phyloP scores from a whole-genome alignment of 1,140 invertebrate species.

The Zaprionus davidi region DNA sequence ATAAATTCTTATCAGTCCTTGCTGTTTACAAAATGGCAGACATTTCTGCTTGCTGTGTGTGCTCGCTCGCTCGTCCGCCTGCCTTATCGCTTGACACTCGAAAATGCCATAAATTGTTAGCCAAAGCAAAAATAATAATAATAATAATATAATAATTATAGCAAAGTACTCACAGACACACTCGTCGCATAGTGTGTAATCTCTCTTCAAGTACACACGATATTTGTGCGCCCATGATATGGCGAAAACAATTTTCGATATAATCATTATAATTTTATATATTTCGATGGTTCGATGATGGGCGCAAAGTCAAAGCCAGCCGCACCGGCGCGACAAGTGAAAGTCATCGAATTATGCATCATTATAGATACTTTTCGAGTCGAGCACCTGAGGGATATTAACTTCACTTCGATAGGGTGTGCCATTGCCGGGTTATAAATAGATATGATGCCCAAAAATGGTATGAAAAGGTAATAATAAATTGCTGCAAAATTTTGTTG shows the following conservation, averaged over 20 bases:
- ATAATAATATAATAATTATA: conserved; percentile 30
- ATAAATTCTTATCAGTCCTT: conserved; percentile 54
- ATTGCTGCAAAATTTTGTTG: neutral
- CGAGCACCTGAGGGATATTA: conserved; percentile 7
- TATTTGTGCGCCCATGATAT: conserved; percentile 35
- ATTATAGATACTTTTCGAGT: conserved; percentile 19
- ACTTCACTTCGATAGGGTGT: conserved; percentile 7
- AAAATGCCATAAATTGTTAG: conserved; percentile 78
- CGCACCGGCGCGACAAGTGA: conserved; percentile 31
- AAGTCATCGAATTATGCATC: conserved; percentile 48
- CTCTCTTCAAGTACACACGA: conserved; percentile 40
- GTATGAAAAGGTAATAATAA: neutral
- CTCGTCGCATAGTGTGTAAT: conserved; percentile 24
- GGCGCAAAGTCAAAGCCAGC: conserved; percentile 10
- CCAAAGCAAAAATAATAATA: conserved; percentile 49
- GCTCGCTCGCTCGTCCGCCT: neutral
- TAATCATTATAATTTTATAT: conserved; percentile 62
- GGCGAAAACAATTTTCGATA: conserved; percentile 41
- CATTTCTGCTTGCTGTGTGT: conserved; percentile 32
- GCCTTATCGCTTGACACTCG: conserved; percentile 62
- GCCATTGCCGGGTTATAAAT: conserved; percentile 19
- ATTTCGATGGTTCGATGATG: conserved; percentile 28
- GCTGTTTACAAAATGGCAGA: conserved; percentile 79
- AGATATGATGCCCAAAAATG: conserved; percentile 18
- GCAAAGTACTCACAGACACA: conserved; percentile 20